Evolutionary conservation across 1,140 invertebrate species (phyloP).

Genomic region (Gryon sp.): DNA sequence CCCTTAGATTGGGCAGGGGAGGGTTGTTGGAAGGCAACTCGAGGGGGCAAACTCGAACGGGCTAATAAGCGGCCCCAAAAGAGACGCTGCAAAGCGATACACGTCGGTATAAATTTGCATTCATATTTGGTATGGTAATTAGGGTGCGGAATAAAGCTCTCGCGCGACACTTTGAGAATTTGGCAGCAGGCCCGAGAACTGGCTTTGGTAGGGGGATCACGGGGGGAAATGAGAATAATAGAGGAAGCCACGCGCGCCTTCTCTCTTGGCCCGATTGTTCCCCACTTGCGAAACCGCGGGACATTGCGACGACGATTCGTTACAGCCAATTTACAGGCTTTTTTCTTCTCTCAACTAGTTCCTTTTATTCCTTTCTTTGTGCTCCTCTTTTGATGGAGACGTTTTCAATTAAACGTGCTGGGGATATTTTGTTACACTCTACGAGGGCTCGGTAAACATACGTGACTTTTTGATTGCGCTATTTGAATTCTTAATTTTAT

Average conservation of each 20-base stretch:
- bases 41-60: slow-evolving; percentile 13
- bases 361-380: slow-evolving; percentile 15
- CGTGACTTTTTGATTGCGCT: slow-evolving; percentile 24
- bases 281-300: slow-evolving; percentile 40
- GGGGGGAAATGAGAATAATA: slow-evolving; percentile 9
- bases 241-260: slow-evolving; percentile 25
- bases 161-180: slow-evolving; percentile 36
- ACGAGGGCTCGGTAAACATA: slow-evolving; percentile 8
- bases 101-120: slow-evolving; percentile 44
- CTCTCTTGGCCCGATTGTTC: slow-evolving; percentile 10
- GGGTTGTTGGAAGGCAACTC: not conserved
- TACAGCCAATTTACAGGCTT: slow-evolving; percentile 42
- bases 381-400: not conserved
- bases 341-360: slow-evolving; percentile 1
- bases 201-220: not conserved
- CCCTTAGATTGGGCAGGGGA: slow-evolving; percentile 5
- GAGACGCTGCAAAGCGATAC: slow-evolving; percentile 51
- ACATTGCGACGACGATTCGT: slow-evolving; percentile 29
- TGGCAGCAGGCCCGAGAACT: too few relatives aligned
- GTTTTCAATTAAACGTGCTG: slow-evolving; percentile 12
- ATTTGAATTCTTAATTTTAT: slow-evolving; percentile 5
- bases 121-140: slow-evolving; percentile 52
- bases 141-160: slow-evolving; percentile 34
- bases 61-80: slow-evolving; percentile 43
- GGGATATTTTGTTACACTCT: slow-evolving; percentile 28